Percentiles rank a stretch among this genome's conserved stretches.
Conservation (phyloP, 1,140 invertebrate species). For the Atta cephalotes region DNA sequence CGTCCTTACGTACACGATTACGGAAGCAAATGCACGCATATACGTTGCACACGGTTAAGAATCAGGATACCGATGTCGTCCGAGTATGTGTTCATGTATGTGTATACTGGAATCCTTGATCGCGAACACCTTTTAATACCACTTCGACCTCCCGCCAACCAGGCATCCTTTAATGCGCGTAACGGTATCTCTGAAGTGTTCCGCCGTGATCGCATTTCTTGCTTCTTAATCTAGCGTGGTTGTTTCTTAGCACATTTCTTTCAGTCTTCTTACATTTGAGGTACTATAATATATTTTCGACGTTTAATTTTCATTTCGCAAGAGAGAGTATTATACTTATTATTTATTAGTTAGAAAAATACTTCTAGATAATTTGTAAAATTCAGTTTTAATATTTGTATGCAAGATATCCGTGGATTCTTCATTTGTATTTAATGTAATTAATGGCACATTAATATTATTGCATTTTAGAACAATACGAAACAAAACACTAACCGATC, state of each 20-base stretch:
- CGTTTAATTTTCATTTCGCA: not conserved
- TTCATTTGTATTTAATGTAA: not conserved
- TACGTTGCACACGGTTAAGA: not conserved
- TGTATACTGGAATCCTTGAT: constrained; percentile 68
- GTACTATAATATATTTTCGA: not conserved
- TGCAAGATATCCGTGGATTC: not conserved
- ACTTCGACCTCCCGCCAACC: constrained; percentile 70
- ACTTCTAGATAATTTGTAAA: not conserved
- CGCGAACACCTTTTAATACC: constrained; percentile 72
- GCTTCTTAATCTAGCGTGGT: not conserved
- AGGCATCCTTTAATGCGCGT: constrained; percentile 61
- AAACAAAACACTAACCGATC: constrained; percentile 16
- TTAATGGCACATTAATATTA: constrained; percentile 25
- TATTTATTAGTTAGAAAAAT: not conserved
- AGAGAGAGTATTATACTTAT: not conserved
- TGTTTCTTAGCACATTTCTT: not conserved
- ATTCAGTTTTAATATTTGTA: not conserved
- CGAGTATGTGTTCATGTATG: not conserved
- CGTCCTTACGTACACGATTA: constrained; percentile 32
- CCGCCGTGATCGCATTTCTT: constrained; percentile 21
- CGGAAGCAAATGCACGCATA: not conserved
- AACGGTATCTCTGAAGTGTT: constrained; percentile 69
- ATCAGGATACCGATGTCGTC: constrained; percentile 56
- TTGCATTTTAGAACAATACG: constrained; percentile 23
- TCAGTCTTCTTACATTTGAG: not conserved